Conservation (phyloP, 2,888 invertebrate genomes). For the Leucoma salicis region DNA sequence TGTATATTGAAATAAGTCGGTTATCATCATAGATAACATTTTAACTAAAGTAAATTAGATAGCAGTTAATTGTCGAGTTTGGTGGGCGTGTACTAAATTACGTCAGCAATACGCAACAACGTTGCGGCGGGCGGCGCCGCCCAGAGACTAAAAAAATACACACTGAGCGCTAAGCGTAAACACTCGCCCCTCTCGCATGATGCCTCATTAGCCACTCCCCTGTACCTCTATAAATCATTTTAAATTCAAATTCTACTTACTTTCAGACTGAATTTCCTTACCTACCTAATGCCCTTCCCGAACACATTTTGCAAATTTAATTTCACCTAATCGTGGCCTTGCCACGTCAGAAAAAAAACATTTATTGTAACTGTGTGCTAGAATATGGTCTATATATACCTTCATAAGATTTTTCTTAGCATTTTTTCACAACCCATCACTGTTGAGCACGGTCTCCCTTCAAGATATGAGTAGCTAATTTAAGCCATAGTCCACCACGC, state of each 20-base stretch:
- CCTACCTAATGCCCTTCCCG: slow-evolving; percentile 73
- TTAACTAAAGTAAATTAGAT: slow-evolving; percentile 5
- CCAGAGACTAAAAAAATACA: slow-evolving; percentile 62
- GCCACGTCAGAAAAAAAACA: slow-evolving; percentile 50
- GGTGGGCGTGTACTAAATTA: slow-evolving; percentile 53
- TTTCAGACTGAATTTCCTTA: slow-evolving; percentile 78
- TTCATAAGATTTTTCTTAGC: too few relatives aligned
- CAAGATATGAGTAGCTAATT: too few relatives aligned
- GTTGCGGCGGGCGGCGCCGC: slow-evolving; percentile 42
- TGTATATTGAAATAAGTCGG: too few relatives aligned
- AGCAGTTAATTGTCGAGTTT: slow-evolving; percentile 13
- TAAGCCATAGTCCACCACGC: too few relatives aligned
- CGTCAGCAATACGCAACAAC: slow-evolving; percentile 43
- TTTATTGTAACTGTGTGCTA: too few relatives aligned
- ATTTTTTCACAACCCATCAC: too few relatives aligned
- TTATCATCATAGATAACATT: too few relatives aligned
- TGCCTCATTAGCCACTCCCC: slow-evolving; percentile 81
- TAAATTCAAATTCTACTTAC: slow-evolving; percentile 81
- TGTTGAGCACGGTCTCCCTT: too few relatives aligned
- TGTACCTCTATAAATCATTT: slow-evolving; percentile 79
- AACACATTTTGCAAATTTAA: slow-evolving; percentile 76
- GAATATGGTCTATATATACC: too few relatives aligned
- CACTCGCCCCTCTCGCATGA: slow-evolving; percentile 78
- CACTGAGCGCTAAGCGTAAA: slow-evolving; percentile 61
- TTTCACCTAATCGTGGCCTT: slow-evolving; percentile 63